Conservation (phyloP, 2,888 invertebrate species). For the Macrosiphum euphorbiae region DNA sequence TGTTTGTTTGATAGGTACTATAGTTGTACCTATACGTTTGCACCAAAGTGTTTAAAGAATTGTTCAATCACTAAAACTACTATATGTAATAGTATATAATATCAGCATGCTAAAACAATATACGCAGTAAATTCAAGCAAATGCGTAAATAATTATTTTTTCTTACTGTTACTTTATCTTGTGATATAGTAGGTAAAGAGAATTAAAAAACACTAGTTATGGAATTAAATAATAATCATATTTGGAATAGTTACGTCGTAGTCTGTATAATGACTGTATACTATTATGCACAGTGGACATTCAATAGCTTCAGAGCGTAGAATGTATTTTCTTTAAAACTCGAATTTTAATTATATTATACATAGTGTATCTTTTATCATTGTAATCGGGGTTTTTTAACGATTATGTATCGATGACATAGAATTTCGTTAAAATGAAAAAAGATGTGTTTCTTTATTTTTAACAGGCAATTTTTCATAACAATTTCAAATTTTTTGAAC, state of each 20-base stretch:
- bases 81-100: neutral
- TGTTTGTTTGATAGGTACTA: neutral
- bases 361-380: no score
- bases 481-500: no score
- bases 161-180: neutral
- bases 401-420: no score
- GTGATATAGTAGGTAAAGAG: neutral
- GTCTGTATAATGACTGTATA: neutral
- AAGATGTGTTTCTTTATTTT: no score
- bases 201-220: neutral
- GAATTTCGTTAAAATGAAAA: no score
- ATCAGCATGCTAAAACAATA: neutral
- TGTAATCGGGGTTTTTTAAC: no score
- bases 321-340: neutral
- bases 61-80: neutral
- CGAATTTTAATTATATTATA: neutral
- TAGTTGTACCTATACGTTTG: neutral
- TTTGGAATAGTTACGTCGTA: neutral
- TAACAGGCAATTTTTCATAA: no score
- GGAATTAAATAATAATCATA: neutral
- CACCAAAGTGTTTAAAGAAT: neutral
- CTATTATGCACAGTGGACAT: neutral
- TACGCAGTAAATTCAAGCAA: neutral
- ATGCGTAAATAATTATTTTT: neutral
- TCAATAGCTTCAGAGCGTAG: neutral